phyloP scores from a whole-genome alignment of 2,888 invertebrate genomes.

The Drosophila prolongata region DNA sequence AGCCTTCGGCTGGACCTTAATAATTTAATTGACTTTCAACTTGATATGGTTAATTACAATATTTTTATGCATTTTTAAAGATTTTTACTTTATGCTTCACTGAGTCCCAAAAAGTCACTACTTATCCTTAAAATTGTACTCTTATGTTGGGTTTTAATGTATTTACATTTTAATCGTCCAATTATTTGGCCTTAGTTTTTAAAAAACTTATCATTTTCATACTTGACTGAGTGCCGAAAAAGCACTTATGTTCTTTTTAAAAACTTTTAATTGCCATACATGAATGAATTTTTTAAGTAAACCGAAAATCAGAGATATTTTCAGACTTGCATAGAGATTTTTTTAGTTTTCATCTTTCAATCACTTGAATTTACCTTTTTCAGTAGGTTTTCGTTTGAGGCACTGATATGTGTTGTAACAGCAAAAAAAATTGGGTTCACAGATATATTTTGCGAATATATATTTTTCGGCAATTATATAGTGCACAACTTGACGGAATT shows the following conservation, averaged over 20 bases:
- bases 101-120: neutral
- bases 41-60: constrained; percentile 7
- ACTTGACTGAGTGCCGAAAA: too few species aligned
- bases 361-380: constrained; percentile 37
- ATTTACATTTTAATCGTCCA: too few species aligned
- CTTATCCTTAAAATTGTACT: neutral
- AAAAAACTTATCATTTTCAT: too few species aligned
- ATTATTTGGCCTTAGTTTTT: too few species aligned
- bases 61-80: neutral
- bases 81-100: neutral
- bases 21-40: constrained; percentile 8
- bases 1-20: constrained; percentile 21
- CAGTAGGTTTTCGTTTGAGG: constrained; percentile 5
- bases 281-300: neutral
- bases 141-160: too few species aligned
- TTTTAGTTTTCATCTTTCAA: neutral
- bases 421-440: constrained; percentile 21
- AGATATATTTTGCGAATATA: neutral
- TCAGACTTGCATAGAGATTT: neutral
- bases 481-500: neutral
- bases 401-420: constrained; percentile 13
- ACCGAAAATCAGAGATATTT: neutral
- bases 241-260: too few species aligned
- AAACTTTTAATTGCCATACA: neutral
- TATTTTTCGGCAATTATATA: neutral